phyloP scores from a whole-genome alignment of 1,140 invertebrate genomes.

The Caenorhabditis briggsae region DNA sequence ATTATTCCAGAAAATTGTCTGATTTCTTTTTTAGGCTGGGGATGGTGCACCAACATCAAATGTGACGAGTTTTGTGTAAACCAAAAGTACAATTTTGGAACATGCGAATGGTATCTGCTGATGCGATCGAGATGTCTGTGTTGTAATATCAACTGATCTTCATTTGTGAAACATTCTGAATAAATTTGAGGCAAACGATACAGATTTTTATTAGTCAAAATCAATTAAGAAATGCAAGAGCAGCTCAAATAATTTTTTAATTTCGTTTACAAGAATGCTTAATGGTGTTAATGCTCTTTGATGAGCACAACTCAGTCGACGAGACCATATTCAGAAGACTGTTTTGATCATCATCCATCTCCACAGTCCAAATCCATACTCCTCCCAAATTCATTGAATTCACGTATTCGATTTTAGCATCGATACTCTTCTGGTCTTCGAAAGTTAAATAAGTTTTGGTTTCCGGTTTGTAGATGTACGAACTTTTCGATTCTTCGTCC shows the following conservation, averaged over 20 bases:
- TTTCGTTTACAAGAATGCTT: not conserved
- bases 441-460: not conserved
- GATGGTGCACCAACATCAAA: conserved; percentile 17
- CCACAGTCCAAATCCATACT: conserved; percentile 19
- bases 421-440: not conserved
- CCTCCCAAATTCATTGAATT: not conserved
- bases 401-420: not conserved
- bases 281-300: no score
- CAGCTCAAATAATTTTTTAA: no score
- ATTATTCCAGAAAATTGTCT: not conserved
- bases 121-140: not conserved
- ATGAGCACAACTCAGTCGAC: no score
- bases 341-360: conserved; percentile 8
- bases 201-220: no score
- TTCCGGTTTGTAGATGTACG: not conserved
- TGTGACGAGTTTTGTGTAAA: not conserved
- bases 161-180: no score
- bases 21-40: not conserved
- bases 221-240: no score
- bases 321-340: not conserved
- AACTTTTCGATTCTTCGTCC: not conserved
- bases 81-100: not conserved
- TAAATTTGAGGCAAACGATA: no score
- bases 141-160: not conserved
- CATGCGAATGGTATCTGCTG: conserved; percentile 24